These are phyloP conservation scores for Bradypodion ventrale DNA, from an alignment of 2,797 vertebrate species.

Conservation along the genomic window DNA sequence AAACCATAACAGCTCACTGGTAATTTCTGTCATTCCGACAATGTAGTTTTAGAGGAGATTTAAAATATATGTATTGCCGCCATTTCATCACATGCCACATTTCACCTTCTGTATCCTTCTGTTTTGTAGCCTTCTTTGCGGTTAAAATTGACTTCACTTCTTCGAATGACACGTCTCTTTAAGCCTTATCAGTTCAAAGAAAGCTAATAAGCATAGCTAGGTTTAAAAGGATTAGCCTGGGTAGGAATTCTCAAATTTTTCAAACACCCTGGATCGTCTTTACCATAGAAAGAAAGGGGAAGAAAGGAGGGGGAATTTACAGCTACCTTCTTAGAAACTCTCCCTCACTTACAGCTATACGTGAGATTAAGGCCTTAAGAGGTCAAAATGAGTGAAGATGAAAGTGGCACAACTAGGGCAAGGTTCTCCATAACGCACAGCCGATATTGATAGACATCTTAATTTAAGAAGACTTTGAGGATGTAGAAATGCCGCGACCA, in stretches of 20 bases:
- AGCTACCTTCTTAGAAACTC: conserved; percentile 69
- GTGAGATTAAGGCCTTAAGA: conserved; percentile 62
- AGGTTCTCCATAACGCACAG: not conserved
- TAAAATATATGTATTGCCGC: conserved; percentile 70
- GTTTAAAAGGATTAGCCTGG: conserved; percentile 76
- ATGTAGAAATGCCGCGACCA: not conserved
- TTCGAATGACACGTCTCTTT: conserved; percentile 75
- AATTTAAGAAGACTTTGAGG: not conserved
- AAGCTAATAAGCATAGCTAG: conserved; percentile 76
- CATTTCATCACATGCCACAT: conserved; percentile 75
- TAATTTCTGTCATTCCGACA: conserved; percentile 75
- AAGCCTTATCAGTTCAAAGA: conserved; percentile 76
- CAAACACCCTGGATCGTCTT: conserved; percentile 70
- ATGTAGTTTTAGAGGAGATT: conserved; percentile 75
- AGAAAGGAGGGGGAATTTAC: not conserved
- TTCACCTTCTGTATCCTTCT: conserved; percentile 74
- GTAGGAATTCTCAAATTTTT: conserved; percentile 74
- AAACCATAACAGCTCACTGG: conserved; percentile 74
- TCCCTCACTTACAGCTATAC: conserved; percentile 47
- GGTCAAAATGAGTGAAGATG: conserved; percentile 53
- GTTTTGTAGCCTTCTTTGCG: conserved; percentile 72
- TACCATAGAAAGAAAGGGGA: conserved; percentile 56
- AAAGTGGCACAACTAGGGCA: conserved; percentile 49
- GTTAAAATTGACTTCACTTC: conserved; percentile 73
- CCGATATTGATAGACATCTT: not conserved